Base-by-base conservation (phyloP, 2,888 invertebrate species). In the Nebria salina region DNA sequence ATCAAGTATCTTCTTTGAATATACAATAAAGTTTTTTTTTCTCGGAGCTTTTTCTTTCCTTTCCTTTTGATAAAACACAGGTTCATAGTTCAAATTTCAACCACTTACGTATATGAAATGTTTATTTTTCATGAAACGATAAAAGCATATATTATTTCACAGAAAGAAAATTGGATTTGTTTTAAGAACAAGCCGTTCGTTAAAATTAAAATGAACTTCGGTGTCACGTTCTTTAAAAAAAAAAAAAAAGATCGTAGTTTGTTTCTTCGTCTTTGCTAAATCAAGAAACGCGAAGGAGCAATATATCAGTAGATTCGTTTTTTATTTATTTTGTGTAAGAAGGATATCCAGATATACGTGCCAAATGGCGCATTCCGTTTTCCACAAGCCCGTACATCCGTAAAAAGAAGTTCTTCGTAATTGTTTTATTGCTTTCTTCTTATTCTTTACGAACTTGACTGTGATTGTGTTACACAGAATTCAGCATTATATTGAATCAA, bases 291-390 rank as follows among this genome's bases (percentile, higher is more conserved):
- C 54, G 54, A 54, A 54, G 34, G 54, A 54, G 54, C 54, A 54
- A 54, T 54, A 54, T 54, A 54, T 54, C 54, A 54, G 54, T 54
- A 2, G 54, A 11, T 54, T 54, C 54, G 54, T 54, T 54, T 54
- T 54, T 54, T 54, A 54, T 54, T 54, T 54, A 54, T 54, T 54
- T 54, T 54, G 54, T 54, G 54, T 54, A 54, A 54, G 54, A 54
- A 13, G 13, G 13, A 54, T 54, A 8, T 54, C 54, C 54, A 54
- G 54, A 54, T 54, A 34, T 34, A 54, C 54, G 54, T 54, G 54
- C 54, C 54, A 54, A 54, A 54, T 54, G 54, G 54, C 54, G 54
- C 54, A 54, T 54, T 54, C 54, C 54, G 54, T 7, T 54, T 54
- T 54, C 54, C 54, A 54, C 54, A 13, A 54, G 54, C 54, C 54